These are phyloP conservation scores for Potamilus streckersoni DNA, from an alignment of 1,140 invertebrate species.

Conservation along the genomic window DNA sequence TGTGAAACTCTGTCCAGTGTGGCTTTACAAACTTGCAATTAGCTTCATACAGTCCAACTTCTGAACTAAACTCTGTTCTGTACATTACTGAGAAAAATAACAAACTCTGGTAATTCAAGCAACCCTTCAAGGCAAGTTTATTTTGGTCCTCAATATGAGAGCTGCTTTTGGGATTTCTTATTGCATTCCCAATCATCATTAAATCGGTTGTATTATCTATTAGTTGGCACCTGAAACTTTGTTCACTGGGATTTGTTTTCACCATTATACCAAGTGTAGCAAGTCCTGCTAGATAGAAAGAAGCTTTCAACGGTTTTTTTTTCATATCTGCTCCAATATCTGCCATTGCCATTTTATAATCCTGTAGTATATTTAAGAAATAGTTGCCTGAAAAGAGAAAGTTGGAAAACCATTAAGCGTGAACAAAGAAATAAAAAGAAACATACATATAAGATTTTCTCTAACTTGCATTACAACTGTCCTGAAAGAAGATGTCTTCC, in stretches of 20 bases:
- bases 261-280: conserved; percentile 39
- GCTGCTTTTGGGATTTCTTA: conserved; percentile 76
- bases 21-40: conserved; percentile 78
- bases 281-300: conserved; percentile 50
- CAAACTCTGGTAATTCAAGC: conserved; percentile 76
- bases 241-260: conserved; percentile 76
- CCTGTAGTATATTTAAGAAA: conserved; percentile 57
- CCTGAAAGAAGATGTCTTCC: too few species aligned
- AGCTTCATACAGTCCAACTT: conserved; percentile 78
- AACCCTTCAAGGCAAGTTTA: conserved; percentile 78
- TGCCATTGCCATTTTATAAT: conserved; percentile 67
- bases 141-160: conserved; percentile 68
- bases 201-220: conserved; percentile 74
- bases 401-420: background rate
- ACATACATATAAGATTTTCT: too few species aligned
- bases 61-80: conserved; percentile 76
- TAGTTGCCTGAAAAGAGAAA: conserved; percentile 51
- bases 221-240: conserved; percentile 73
- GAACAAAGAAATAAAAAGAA: too few species aligned
- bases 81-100: conserved; percentile 82
- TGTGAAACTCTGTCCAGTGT: conserved; percentile 55
- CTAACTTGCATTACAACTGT: too few species aligned
- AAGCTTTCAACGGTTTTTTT: conserved; percentile 60
- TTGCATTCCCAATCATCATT: conserved; percentile 74
- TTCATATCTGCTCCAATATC: conserved; percentile 63